These are phyloP conservation scores for Mizuhopecten yessoensis DNA, from an alignment of 1,140 invertebrate species.

Conservation along the genomic window DNA sequence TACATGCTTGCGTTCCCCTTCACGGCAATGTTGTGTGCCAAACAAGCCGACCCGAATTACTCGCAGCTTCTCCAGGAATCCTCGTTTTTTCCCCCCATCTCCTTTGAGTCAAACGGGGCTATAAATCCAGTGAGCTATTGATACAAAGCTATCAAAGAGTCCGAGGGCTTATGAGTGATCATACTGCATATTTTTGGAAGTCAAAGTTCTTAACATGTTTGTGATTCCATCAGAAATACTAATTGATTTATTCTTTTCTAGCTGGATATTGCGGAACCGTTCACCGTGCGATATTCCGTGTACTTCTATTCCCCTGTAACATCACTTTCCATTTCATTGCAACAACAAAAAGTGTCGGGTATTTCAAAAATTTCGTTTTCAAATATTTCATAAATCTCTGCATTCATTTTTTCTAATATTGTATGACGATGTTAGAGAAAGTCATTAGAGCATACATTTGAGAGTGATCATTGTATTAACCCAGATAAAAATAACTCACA, in stretches of 20 bases:
- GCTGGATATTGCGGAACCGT: no score
- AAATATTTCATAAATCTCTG: neutral
- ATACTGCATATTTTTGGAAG: neutral
- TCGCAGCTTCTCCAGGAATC: neutral
- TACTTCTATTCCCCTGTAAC: neutral
- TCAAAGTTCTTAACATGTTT: neutral
- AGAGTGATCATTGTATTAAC: neutral
- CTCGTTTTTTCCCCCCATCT: neutral
- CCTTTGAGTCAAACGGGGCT: neutral
- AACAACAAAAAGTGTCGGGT: neutral
- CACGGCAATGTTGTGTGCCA: neutral
- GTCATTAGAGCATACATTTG: neutral
- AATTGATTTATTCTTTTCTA: neutral
- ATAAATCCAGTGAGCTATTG: neutral
- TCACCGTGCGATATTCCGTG: neutral
- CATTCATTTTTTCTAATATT: neutral
- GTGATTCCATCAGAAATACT: neutral
- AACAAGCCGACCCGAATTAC: neutral
- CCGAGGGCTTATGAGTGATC: neutral
- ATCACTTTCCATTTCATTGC: neutral
- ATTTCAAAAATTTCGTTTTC: neutral
- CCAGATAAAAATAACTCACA: no score
- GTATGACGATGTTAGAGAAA: neutral
- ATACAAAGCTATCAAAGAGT: slow-evolving; percentile 23
- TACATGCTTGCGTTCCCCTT: neutral